Percentiles rank a stretch among this genome's conserved stretches.
Conservation (phyloP, 2,113 vertebrate genomes). For the Gymnobelideus leadbeateri region DNA sequence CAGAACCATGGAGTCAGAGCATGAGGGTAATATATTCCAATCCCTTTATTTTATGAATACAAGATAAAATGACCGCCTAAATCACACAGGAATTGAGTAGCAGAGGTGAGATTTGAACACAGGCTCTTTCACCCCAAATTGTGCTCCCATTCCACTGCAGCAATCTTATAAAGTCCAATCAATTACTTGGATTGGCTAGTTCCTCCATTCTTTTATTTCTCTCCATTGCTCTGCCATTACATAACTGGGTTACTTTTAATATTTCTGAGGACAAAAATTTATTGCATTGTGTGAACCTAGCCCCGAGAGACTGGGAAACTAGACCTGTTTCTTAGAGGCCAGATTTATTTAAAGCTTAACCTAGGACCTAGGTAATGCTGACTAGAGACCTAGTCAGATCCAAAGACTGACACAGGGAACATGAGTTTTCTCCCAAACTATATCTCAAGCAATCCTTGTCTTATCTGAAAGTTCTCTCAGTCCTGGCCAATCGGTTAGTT, state of each 20-base stretch:
- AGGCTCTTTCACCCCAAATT: neutral
- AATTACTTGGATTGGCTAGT: neutral
- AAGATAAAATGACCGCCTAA: neutral
- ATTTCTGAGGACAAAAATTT: neutral
- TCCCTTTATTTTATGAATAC: too few species aligned
- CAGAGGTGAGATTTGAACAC: neutral
- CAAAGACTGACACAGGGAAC: too few species aligned
- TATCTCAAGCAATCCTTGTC: too few species aligned
- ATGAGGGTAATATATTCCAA: too few species aligned
- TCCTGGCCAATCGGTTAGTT: too few species aligned
- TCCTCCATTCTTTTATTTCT: neutral
- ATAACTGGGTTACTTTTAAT: neutral
- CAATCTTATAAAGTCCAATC: neutral
- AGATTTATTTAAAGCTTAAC: neutral
- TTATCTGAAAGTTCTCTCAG: too few species aligned
- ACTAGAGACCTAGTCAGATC: neutral
- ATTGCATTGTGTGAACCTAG: neutral
- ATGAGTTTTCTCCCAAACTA: too few species aligned
- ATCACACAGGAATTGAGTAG: neutral
- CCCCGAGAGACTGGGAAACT: neutral
- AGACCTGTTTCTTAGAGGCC: neutral
- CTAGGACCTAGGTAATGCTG: neutral
- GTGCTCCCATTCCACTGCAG: too few species aligned
- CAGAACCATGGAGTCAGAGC: too few species aligned
- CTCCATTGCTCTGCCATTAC: neutral